These are phyloP conservation scores for Equus przewalskii DNA, from an alignment of 2,113 vertebrate genomes.

Conservation along the genomic window DNA sequence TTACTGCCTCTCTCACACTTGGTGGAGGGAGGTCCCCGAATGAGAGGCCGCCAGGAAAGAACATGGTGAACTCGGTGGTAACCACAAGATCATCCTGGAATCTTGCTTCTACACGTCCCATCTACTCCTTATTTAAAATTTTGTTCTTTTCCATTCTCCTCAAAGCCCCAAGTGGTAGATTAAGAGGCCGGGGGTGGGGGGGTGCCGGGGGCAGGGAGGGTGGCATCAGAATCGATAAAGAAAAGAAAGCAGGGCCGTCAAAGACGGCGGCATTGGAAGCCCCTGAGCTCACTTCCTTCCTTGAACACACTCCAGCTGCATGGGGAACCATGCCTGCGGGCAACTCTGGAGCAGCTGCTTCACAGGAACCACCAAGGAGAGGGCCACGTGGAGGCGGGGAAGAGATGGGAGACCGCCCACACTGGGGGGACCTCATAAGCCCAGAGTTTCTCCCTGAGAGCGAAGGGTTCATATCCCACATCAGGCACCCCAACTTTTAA, in stretches of 20 bases:
- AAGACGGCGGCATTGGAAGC: rapidly evolving
- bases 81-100: background rate
- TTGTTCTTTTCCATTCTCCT: background rate
- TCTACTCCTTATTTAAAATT: background rate
- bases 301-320: background rate
- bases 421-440: background rate
- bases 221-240: background rate
- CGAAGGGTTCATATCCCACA: background rate
- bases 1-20: background rate
- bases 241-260: background rate
- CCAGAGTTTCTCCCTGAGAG: too few relatives aligned
- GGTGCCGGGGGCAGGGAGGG: too few relatives aligned
- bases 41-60: background rate
- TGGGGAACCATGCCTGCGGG: background rate
- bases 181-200: background rate
- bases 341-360: background rate
- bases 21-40: background rate
- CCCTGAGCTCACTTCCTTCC: background rate
- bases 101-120: background rate
- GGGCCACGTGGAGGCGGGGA: rapidly evolving
- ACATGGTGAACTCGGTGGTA: background rate
- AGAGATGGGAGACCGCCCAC: too few relatives aligned
- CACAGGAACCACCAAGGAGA: background rate
- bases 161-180: background rate
- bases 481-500: background rate